Evolutionary conservation across 2,888 invertebrate species (phyloP), one percentile per base, ranked within the genome.

Genomic region (Schrankia costaestrigalis): DNA sequence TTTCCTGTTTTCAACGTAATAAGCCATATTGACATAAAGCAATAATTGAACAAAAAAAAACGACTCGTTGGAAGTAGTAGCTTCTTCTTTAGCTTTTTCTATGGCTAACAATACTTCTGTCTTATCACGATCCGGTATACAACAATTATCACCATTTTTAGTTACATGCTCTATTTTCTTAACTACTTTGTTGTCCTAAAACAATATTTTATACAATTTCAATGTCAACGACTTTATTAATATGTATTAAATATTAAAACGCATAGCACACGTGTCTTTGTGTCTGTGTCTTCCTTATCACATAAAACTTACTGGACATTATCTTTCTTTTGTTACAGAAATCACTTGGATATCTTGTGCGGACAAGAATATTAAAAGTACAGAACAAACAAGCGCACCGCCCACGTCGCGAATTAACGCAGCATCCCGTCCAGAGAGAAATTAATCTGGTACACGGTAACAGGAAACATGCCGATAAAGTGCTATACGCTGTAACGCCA

Each of bases 311-410:
- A 61, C 65, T 47, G 63, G 59, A 60, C 44, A 49, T 53, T 53
- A 58, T 69, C 52, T 63, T 63, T 70, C 66, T 71, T 70, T 84
- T 84, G 82, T 87, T 87, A 69, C 84, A 86, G 86, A 84, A 74
- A 79, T 80, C 72, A 71, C 78, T 81, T 70, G 64, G 55, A 78
- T 81, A 82, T 79, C 85, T 84, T 80, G 78, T 76, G 64, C 64
- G 76, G 58, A 78, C 80, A 85, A 84, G 82, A 78, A 74, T 74
- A 78, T 79, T 78, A 72, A 67, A 79, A 80, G 82, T 75, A 71
- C 63, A 70, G 63, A 74, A 69, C 75, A 77, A 80, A 78, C 75
- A 76, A 59, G 58, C 63, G 45, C 66, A 58, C 80, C 83, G 71
- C 80, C 82, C 80, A 83, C 82, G 73, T 66, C 52, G 74, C 46